Evolutionary conservation across 1,140 invertebrate species (phyloP), one percentile per base, ranked within the genome.

Genomic region (Tetraneura akinire): DNA sequence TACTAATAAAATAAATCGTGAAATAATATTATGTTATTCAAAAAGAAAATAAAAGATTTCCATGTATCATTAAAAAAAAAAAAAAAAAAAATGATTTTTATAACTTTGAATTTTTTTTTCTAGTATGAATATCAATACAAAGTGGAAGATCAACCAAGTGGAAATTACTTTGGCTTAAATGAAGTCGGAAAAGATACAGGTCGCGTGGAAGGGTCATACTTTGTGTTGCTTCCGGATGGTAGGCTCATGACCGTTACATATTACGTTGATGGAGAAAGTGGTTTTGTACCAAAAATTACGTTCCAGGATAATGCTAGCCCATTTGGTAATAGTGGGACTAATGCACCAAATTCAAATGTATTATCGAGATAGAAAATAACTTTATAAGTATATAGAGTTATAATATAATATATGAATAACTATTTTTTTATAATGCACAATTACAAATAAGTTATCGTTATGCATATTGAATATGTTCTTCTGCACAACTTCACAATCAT

Each of bases 61-160:
- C n/a, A n/a, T n/a, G n/a, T n/a, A n/a, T n/a, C n/a, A n/a, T n/a
- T n/a, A n/a, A n/a, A n/a, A n/a, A n/a, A n/a, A n/a, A n/a, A n/a
- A n/a, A n/a, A n/a, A n/a, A n/a, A n/a, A n/a, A n/a, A n/a, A n/a
- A n/a, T n/a, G n/a, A n/a, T n/a, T n/a, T n/a, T n/a, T n/a, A n/a
- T n/a, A n/a, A n/a, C n/a, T n/a, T n/a, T n/a, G n/a, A n/a, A n/a
- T 37, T 4, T 81, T 82, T 83, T 78, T 82, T 88, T 85, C 23
- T 86, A 91, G 90, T 91, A 91, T 82, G 88, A 91, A 84, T 92
- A 90, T 85, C 88, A 91, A 85, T 92, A 91, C 83, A 90, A 90
- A 84, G 90, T 92, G n/a, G 90, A 91, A 84, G 90, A 91, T 84
- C 88, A 88, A 80, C 88, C 89, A 81, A 89, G 89, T 76, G 86